Conservation (phyloP, 2,888 invertebrate genomes). For the Buathra laborator region DNA sequence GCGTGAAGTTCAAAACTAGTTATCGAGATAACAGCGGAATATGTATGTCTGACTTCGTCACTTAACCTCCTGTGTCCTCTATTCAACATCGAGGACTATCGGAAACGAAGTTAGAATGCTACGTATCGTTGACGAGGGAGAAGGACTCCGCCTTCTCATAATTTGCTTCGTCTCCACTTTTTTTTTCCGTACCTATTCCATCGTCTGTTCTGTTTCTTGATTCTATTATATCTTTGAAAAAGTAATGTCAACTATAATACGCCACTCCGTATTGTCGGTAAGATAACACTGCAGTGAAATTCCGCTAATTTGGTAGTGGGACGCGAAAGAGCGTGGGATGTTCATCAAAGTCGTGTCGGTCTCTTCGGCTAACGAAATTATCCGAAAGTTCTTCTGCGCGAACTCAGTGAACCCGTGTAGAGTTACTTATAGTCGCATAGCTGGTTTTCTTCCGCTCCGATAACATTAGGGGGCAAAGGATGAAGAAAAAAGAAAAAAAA, state of each 20-base stretch:
- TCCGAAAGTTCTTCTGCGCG: slow-evolving; percentile 45
- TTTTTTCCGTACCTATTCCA: background rate
- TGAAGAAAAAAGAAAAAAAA: background rate
- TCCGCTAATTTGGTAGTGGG: slow-evolving; percentile 22
- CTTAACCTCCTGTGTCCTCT: background rate
- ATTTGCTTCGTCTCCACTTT: background rate
- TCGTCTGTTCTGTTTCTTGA: background rate
- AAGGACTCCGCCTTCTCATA: background rate
- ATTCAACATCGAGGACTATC: background rate
- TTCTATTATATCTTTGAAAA: background rate
- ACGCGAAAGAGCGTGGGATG: background rate
- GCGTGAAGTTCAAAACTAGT: background rate
- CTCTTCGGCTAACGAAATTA: slow-evolving; percentile 52
- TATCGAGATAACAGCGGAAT: background rate
- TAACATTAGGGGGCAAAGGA: background rate
- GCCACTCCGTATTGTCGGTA: background rate
- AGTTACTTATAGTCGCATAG: background rate
- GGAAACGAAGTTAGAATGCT: background rate
- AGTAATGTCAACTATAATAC: background rate
- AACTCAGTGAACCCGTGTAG: background rate
- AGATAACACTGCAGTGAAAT: slow-evolving; percentile 1
- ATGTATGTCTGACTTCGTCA: background rate
- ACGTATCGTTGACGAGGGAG: background rate
- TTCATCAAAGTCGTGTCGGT: slow-evolving; percentile 44
- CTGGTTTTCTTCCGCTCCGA: slow-evolving; percentile 7